Evolutionary conservation across 2,888 invertebrate species (phyloP), one percentile per base, ranked within the genome.

Genomic region (Tricholauxania praeusta): DNA sequence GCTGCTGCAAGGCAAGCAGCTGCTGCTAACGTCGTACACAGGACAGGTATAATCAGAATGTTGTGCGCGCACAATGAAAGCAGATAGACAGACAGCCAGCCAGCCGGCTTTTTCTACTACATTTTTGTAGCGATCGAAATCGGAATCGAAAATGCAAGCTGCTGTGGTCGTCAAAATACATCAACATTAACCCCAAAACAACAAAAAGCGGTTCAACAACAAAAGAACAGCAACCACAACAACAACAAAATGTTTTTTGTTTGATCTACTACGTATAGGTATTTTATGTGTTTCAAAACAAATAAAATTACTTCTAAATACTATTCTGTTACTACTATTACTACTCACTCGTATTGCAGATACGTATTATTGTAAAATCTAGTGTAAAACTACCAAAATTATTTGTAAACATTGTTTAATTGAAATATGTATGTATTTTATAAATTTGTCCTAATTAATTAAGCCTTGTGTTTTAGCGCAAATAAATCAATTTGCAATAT

Each of bases 211-310:
- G 55, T 10, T 39, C 67, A 69, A 69, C 67, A 69, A 69, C 59
- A 69, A 39, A 63, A 39, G 55, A 55, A 17, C 67, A 48, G 4
- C 47, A 51, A 49, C 19, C 60, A 51, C 62, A 63, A 51, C 62
- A 63, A 49, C 52, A 71, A 17, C 17, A 60, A 60, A 71, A 12
- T 55, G 47, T 28, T 39, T 52, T 72, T 72, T 72, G 17, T 62
- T 67, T 67, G 67, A 52, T 53, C 60, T 64, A 17, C 49, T 22
- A 10, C 39, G 39, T 39, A 67, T 72, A 72, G 72, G 72, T 72
- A 72, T 72, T 72, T 72, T 17, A 53, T 51, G 14, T 60, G 51
- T 17, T 65, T 48, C 32, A 15, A 69, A 39, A 69, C 15, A 49
- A 49, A 60, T 59, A 49, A 28, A 28, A 63, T 70, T 63, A 62